Evolutionary conservation across 1,140 invertebrate species (phyloP).

Genomic region (Neuroterus valhalla): DNA sequence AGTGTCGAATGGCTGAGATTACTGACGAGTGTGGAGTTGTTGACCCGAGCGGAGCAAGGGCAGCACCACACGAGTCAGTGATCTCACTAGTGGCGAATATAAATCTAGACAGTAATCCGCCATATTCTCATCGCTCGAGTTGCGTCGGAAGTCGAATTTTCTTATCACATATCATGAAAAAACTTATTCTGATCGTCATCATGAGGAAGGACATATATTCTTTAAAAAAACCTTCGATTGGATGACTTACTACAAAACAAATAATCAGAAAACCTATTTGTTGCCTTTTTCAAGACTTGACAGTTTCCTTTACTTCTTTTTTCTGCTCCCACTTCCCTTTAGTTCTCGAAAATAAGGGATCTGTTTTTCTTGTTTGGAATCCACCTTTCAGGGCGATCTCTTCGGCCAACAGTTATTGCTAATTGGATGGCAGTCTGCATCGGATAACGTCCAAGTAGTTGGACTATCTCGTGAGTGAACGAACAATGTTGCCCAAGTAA

Average conservation of each 20-base stretch:
- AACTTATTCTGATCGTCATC: too few species aligned
- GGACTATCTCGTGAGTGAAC: constrained; percentile 23
- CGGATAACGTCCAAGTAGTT: constrained; percentile 28
- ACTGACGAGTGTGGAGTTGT: too few species aligned
- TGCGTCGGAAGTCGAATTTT: too few species aligned
- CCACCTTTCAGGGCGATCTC: constrained; percentile 28
- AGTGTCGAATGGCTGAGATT: too few species aligned
- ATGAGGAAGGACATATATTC: too few species aligned
- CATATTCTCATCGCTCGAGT: too few species aligned
- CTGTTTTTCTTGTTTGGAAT: constrained; percentile 31
- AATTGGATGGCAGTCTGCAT: constrained; percentile 48
- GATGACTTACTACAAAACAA: background rate
- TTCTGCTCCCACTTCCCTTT: background rate
- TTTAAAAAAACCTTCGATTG: too few species aligned
- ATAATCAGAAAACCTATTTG: background rate
- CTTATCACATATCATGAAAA: too few species aligned
- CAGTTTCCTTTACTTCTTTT: background rate
- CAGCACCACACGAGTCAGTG: too few species aligned
- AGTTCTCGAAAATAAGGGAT: constrained; percentile 31
- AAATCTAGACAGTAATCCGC: too few species aligned
- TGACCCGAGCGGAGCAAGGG: too few species aligned
- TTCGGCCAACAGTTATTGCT: constrained; percentile 43
- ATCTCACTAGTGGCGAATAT: too few species aligned
- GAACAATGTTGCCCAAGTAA: constrained; percentile 13
- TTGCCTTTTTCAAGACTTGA: constrained; percentile 10